Conservation (phyloP, 2,888 invertebrate genomes). For the Autographa gamma region DNA sequence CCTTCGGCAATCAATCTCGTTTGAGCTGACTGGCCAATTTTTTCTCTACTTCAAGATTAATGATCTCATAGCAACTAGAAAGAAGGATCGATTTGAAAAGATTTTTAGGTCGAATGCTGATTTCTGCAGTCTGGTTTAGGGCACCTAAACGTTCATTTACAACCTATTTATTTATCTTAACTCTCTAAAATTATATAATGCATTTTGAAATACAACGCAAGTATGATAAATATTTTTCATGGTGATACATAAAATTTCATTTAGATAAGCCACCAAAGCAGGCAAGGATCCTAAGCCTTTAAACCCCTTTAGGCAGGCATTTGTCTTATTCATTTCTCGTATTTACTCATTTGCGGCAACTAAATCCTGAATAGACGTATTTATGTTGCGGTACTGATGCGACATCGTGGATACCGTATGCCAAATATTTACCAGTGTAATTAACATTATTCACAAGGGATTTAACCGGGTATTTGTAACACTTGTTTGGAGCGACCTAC, state of each 20-base stretch:
- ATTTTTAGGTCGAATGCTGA: neutral
- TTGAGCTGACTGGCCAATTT: neutral
- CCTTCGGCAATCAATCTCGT: neutral
- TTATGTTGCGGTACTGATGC: constrained; percentile 14
- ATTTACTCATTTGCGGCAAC: neutral
- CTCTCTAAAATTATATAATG: too few species aligned
- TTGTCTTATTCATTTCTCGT: constrained; percentile 13
- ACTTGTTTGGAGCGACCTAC: constrained; percentile 5
- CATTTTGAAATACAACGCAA: too few species aligned
- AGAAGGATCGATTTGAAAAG: neutral
- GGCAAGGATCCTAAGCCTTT: neutral
- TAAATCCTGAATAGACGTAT: constrained; percentile 7
- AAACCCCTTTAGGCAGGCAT: neutral
- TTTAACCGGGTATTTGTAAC: constrained; percentile 9
- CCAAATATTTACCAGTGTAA: constrained; percentile 29
- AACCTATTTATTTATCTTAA: neutral
- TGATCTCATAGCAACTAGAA: neutral
- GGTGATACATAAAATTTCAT: too few species aligned
- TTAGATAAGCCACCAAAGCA: constrained; percentile 4
- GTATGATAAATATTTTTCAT: too few species aligned
- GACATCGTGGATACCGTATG: neutral
- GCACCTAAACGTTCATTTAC: neutral
- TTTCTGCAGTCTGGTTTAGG: neutral
- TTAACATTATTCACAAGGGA: constrained; percentile 5
- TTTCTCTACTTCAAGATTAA: constrained; percentile 4